These are phyloP conservation scores for Stegodyphus dumicola DNA, from an alignment of 1,140 invertebrate species.

Conservation along the genomic window DNA sequence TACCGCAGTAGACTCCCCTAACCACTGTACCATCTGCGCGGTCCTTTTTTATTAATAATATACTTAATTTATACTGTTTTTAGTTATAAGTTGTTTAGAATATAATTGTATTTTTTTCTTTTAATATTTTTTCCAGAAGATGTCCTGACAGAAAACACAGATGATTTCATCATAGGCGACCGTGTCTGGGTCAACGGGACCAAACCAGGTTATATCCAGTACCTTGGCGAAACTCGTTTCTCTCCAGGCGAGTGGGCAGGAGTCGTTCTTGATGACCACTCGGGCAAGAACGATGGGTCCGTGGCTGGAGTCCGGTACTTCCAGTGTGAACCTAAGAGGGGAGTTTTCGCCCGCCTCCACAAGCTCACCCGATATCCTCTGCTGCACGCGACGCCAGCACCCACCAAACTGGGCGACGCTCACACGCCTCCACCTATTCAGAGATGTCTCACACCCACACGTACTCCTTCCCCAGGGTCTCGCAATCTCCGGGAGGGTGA, in stretches of 20 bases:
- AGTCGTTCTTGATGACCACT: constrained; percentile 92
- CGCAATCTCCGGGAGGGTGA: constrained; percentile 76
- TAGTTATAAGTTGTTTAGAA: background rate
- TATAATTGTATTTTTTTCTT: background rate
- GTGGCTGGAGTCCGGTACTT: constrained; percentile 92
- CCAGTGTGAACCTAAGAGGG: constrained; percentile 92
- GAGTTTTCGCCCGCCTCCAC: constrained; percentile 82
- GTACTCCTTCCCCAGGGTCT: constrained; percentile 26
- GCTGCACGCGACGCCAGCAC: constrained; percentile 6
- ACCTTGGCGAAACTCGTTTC: constrained; percentile 95
- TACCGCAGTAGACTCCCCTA: no score
- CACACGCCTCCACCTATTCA: constrained; percentile 9
- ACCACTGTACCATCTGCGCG: no score
- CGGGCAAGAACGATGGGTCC: constrained; percentile 98
- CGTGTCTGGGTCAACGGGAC: constrained; percentile 94
- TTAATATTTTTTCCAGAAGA: constrained; percentile 8
- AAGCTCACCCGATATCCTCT: constrained; percentile 59
- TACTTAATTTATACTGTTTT: background rate
- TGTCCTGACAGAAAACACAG: constrained; percentile 72
- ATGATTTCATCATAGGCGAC: constrained; percentile 96
- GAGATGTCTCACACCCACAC: constrained; percentile 39
- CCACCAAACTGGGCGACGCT: background rate
- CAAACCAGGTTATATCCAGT: constrained; percentile 94
- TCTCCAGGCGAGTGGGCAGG: constrained; percentile 97
- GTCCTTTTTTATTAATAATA: no score